These are phyloP conservation scores for Campoplex capitator DNA, from an alignment of 2,888 invertebrate genomes.

Conservation along the genomic window DNA sequence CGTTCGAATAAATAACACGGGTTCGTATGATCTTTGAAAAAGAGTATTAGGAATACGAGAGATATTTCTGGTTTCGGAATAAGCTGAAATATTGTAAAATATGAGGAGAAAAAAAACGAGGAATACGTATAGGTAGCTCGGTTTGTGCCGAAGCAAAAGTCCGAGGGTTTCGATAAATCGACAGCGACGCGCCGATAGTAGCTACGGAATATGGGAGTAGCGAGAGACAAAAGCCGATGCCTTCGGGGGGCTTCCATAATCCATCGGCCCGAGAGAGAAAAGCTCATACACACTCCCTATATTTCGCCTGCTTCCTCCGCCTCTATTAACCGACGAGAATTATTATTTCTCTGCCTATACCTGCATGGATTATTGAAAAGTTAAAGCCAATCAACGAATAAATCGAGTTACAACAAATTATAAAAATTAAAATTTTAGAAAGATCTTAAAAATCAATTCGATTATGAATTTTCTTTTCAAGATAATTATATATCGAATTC, in stretches of 20 bases:
- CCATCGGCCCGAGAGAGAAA: constrained; percentile 77
- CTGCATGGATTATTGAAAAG: not conserved
- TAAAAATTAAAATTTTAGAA: not conserved
- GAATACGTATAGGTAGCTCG: not conserved
- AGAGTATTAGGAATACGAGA: not conserved
- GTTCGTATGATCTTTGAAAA: not conserved
- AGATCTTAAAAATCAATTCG: not conserved
- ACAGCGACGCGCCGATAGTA: constrained; percentile 27
- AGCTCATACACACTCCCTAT: constrained; percentile 71
- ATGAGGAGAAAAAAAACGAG: constrained; percentile 64
- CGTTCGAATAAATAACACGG: not conserved
- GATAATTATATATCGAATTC: not conserved
- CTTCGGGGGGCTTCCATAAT: constrained; percentile 79
- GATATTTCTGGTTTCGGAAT: not conserved
- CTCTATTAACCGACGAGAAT: constrained; percentile 17
- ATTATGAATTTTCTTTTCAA: not conserved
- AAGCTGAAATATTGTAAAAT: constrained; percentile 73
- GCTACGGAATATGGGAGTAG: constrained; percentile 31
- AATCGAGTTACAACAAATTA: constrained; percentile 1
- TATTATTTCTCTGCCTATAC: constrained; percentile 13
- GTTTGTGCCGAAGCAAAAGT: constrained; percentile 2
- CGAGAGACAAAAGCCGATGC: constrained; percentile 66
- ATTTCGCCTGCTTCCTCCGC: constrained; percentile 18
- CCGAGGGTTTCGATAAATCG: constrained; percentile 77
- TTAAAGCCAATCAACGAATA: constrained; percentile 9